Percentiles rank a stretch among this genome's conserved stretches.
Evolutionary conservation across 2,888 invertebrate genomes (phyloP).

Genomic region (Ochropleura plecta): DNA sequence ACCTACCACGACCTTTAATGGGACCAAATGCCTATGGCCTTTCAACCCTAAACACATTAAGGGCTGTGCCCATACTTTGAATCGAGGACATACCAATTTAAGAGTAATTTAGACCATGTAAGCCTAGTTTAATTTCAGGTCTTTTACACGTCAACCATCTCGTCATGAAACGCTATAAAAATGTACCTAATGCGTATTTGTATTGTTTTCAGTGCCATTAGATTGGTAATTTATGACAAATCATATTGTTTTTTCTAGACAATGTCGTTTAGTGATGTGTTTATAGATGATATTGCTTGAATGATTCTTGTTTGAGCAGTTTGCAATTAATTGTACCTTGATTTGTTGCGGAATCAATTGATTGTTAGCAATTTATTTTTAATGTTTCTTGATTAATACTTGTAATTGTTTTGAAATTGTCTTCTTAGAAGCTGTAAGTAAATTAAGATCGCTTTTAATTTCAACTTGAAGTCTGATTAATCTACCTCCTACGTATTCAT

Average conservation of each 20-base stretch:
- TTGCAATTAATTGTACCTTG: constrained; percentile 31
- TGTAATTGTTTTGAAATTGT: constrained; percentile 1
- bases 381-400: constrained; percentile 4
- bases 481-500: background rate
- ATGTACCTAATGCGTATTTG: background rate
- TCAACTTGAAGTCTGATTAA: background rate
- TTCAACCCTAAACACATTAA: constrained; percentile 31
- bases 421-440: background rate
- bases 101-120: constrained; percentile 38
- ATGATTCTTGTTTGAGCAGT: constrained; percentile 20
- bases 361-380: constrained; percentile 26
- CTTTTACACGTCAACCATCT: constrained; percentile 12
- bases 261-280: constrained; percentile 29
- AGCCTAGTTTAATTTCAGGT: constrained; percentile 28
- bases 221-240: constrained; percentile 35
- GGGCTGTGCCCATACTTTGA: constrained; percentile 10
- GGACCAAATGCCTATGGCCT: background rate
- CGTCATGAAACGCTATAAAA: constrained; percentile 33
- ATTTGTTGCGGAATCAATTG: constrained; percentile 29
- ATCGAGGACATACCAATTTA: constrained; percentile 42
- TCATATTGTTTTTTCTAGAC: constrained; percentile 53
- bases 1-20: background rate
- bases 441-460: background rate
- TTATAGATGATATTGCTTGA: constrained; percentile 16
- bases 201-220: constrained; percentile 29